Evolutionary conservation across 1,140 invertebrate species (phyloP).

Genomic region (Aphaenogaster floridana): DNA sequence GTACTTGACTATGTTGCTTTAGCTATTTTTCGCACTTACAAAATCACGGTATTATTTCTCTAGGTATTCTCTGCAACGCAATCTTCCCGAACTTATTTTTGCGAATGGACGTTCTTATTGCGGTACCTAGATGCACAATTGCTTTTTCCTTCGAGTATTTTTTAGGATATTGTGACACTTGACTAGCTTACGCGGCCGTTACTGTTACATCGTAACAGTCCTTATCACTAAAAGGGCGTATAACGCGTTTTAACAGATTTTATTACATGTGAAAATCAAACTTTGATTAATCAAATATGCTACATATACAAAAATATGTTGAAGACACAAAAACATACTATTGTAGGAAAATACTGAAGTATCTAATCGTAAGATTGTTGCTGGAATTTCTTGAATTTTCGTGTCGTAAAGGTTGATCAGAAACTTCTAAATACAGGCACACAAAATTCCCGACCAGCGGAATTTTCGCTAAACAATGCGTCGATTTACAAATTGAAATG

Average conservation of each 20-base stretch:
- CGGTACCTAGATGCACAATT: slow-evolving; percentile 30
- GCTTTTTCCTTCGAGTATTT: background rate
- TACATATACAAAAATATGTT: slow-evolving; percentile 25
- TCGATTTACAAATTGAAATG: slow-evolving; percentile 18
- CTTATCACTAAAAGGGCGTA: background rate
- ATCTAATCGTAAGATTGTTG: background rate
- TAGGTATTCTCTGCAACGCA: background rate
- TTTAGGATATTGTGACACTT: slow-evolving; percentile 14
- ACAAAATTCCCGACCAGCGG: slow-evolving; percentile 30
- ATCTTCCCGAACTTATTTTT: slow-evolving; percentile 28
- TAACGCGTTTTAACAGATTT: background rate
- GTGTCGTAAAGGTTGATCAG: background rate
- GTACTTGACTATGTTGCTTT: background rate
- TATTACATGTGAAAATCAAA: slow-evolving; percentile 3
- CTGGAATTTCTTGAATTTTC: background rate
- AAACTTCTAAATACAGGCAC: slow-evolving; percentile 12
- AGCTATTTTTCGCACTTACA: slow-evolving; percentile 12
- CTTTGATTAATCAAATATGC: background rate
- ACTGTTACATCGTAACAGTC: background rate
- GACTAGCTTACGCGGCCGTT: slow-evolving; percentile 2
- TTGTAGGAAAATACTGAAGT: slow-evolving; percentile 32
- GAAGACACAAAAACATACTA: background rate
- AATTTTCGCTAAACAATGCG: slow-evolving; percentile 1
- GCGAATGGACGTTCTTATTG: slow-evolving; percentile 12
- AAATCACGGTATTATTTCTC: slow-evolving; percentile 17